phyloP scores from a whole-genome alignment of 2,113 vertebrate species.

The Channa argus region DNA sequence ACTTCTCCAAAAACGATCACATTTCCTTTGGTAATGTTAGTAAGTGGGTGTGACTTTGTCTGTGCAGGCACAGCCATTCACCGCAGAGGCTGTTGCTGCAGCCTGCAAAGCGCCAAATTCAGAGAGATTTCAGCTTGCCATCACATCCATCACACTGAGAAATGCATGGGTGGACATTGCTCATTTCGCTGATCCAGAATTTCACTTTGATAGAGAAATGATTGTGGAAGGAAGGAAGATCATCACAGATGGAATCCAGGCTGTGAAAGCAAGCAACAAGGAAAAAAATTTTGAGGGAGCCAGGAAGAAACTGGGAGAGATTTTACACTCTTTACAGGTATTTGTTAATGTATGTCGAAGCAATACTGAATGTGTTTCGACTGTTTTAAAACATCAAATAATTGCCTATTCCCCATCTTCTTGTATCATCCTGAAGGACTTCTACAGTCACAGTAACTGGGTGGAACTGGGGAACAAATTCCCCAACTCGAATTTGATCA shows the following conservation, averaged over 20 bases:
- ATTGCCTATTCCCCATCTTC: too few species aligned
- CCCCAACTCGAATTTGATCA: constrained; percentile 72
- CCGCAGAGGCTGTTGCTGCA: constrained; percentile 24
- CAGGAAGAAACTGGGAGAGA: constrained; percentile 60
- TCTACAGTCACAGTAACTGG: constrained; percentile 83
- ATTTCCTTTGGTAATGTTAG: too few species aligned
- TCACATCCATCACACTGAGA: constrained; percentile 10
- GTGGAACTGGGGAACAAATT: constrained; percentile 65
- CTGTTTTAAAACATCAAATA: too few species aligned
- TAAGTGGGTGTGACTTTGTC: not conserved
- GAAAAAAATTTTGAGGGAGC: constrained; percentile 58
- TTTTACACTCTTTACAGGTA: constrained; percentile 76
- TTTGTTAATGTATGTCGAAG: too few species aligned
- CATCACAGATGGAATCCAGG: constrained; percentile 57
- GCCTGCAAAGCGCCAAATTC: constrained; percentile 56
- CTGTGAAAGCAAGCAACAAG: constrained; percentile 61
- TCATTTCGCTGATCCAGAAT: constrained; percentile 35
- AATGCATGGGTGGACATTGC: constrained; percentile 62
- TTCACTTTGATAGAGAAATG: constrained; percentile 75
- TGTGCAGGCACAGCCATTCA: constrained; percentile 46
- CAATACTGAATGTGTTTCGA: too few species aligned
- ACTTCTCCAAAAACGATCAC: too few species aligned
- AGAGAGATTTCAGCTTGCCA: constrained; percentile 39
- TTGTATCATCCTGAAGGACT: constrained; percentile 61
- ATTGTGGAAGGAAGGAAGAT: constrained; percentile 63